Evolutionary conservation across 53 echinoderm and acorn worm genomes (phyloP).

Genomic region (Patiria pectinifera): DNA sequence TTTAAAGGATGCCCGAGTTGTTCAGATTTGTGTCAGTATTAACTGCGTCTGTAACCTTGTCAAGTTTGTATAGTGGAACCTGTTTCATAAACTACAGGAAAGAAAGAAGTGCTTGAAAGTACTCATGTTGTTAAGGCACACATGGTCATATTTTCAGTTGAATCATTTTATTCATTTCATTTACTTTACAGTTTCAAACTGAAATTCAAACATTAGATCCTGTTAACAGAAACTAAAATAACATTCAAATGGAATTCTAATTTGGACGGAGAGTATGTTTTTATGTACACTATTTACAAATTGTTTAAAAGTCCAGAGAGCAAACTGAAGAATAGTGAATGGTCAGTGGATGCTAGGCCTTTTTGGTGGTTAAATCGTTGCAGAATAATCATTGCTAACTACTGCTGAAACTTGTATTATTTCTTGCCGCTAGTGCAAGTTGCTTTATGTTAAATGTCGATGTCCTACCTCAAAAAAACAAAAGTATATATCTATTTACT

Average conservation of each 20-base stretch:
- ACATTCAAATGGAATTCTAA: background rate
- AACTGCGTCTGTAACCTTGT: background rate
- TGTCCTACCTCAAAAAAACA: no score
- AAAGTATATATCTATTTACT: no score
- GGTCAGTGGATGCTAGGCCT: no score
- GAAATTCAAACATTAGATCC: no score
- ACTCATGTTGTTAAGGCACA: background rate
- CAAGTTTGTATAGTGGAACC: background rate
- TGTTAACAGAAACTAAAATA: background rate
- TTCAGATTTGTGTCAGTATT: background rate
- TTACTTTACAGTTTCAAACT: background rate
- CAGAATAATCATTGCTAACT: no score
- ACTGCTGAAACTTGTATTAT: no score
- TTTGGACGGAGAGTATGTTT: background rate
- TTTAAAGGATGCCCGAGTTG: background rate
- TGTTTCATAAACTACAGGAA: background rate
- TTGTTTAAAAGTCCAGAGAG: background rate
- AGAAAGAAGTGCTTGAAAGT: background rate
- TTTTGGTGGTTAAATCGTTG: no score
- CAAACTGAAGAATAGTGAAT: no score
- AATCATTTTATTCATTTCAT: background rate
- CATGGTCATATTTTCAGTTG: background rate
- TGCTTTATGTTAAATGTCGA: no score
- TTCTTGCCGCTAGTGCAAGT: no score
- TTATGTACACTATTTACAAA: background rate